Base-by-base conservation (phyloP, 2,797 vertebrate genomes). In the Esox lucius region DNA sequence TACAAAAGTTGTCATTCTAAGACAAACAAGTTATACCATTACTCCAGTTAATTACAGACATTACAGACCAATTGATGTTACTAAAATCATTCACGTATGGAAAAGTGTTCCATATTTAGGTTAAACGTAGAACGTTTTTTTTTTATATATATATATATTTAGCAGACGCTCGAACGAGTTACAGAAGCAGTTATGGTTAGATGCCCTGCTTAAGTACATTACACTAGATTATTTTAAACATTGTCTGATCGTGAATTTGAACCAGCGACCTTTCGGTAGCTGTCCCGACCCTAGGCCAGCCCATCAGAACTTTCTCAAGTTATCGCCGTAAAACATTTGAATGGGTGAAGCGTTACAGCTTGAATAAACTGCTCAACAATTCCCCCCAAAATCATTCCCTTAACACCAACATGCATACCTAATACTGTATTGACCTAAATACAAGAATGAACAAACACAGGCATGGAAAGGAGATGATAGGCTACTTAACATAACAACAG, bases 81-180 rank as follows among this genome's bases (percentile, higher is more conserved):
- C 39, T 39, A 68, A 61, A 62, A 42, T 72, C 9, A 72, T 42
- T 17, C 0, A 19, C 65, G 33, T 67, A 12, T 61, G 16, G 39
- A 61, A 72, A 72, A 6, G 31, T 33, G 61, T 26, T 19, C 53
- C n/a, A 39, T 15, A 70, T 53, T 51, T 56, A 15, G 70, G 33
- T 61, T 24, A 39, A 13, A 39, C 33, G 15, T 33, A 1, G 19
- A 67, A 46, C 12, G 46, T 46, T 0, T n/a, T 46, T 46, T 5
- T 2, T n/a, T n/a, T n/a, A n/a, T n/a, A n/a, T n/a, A n/a, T n/a
- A n/a, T n/a, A n/a, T 39, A 39, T 35, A 39, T 39, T 39, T 39
- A 39, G 35, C 11, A 4, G 12, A 46, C 42, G 42, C 9, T 46
- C 12, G 11, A 39, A 39, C 35, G 4, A 39, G 35, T 39, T 39